These are phyloP conservation scores for Drosophila arawakana DNA, from an alignment of 1,140 invertebrate genomes.

Conservation along the genomic window DNA sequence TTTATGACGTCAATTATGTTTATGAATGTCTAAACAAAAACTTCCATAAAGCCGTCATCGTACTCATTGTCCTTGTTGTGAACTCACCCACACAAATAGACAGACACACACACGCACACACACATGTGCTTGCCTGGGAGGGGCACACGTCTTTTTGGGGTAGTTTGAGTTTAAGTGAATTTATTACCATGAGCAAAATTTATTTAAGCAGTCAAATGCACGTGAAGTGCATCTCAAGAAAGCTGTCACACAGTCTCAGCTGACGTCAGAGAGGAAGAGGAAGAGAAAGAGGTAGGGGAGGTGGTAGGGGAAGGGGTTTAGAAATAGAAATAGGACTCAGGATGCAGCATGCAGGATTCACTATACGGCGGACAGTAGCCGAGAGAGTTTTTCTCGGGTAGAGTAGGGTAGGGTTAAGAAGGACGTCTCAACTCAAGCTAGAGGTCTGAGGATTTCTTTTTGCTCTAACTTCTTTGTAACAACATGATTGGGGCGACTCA, in stretches of 20 bases:
- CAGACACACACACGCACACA: not conserved
- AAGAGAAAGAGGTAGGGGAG: too few relatives aligned
- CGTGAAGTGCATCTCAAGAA: slow-evolving; percentile 79
- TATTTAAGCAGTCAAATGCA: slow-evolving; percentile 82
- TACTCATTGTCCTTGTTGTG: slow-evolving; percentile 47
- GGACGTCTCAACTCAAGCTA: too few relatives aligned
- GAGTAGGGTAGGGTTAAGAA: not conserved
- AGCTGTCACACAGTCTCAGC: slow-evolving; percentile 67
- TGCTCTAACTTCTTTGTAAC: too few relatives aligned
- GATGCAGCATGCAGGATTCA: not conserved
- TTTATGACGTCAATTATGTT: slow-evolving; percentile 83
- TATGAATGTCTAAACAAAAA: slow-evolving; percentile 83
- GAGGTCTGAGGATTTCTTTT: too few relatives aligned
- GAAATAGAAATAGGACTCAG: slow-evolving; percentile 6
- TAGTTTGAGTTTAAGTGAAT: slow-evolving; percentile 80
- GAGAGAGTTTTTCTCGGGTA: not conserved
- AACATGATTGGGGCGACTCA: too few relatives aligned
- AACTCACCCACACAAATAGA: slow-evolving; percentile 17
- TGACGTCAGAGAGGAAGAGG: slow-evolving; percentile 31
- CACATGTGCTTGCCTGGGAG: not conserved
- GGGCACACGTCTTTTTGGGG: slow-evolving; percentile 12
- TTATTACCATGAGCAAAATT: slow-evolving; percentile 82
- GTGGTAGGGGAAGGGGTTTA: too few relatives aligned
- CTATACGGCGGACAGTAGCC: slow-evolving; percentile 2
- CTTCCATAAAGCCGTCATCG: slow-evolving; percentile 70